Percentiles rank a stretch among this genome's conserved stretches.
phyloP scores from a whole-genome alignment of 2,113 vertebrate genomes.

The Elephantulus edwardii region DNA sequence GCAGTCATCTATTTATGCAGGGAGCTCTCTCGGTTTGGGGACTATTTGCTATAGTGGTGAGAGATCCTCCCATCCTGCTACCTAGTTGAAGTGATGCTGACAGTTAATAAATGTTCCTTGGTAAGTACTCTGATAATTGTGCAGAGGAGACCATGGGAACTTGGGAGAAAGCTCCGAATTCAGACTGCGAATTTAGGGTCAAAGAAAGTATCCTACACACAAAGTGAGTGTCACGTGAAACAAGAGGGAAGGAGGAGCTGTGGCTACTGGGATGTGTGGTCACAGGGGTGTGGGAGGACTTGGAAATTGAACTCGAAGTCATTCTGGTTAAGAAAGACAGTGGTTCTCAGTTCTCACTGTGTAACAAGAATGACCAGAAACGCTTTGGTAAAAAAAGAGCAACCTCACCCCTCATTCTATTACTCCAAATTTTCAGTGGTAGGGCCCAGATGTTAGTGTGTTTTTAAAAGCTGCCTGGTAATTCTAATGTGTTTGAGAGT shows the following conservation, averaged over 20 bases:
- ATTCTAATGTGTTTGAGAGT: neutral
- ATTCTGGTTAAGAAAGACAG: neutral
- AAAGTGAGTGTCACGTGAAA: neutral
- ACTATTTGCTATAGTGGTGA: neutral
- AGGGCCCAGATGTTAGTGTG: neutral
- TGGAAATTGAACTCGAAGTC: neutral
- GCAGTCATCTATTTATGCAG: neutral
- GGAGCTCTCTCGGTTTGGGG: neutral
- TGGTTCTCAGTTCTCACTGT: neutral
- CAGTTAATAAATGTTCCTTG: neutral
- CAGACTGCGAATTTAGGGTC: neutral
- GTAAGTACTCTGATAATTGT: neutral
- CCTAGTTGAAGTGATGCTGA: neutral
- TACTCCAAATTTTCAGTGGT: neutral
- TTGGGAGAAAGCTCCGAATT: neutral
- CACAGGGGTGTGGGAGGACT: neutral
- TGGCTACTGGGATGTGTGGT: fast-evolving
- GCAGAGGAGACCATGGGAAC: neutral
- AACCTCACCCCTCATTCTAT: neutral
- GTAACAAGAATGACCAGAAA: too few species aligned
- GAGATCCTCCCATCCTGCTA: neutral
- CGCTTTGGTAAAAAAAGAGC: neutral
- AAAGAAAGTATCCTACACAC: neutral
- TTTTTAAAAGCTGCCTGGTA: neutral
- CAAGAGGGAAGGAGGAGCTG: neutral